These are phyloP conservation scores for Gallinago media DNA, from an alignment of 2,113 vertebrate species.

Conservation along the genomic window DNA sequence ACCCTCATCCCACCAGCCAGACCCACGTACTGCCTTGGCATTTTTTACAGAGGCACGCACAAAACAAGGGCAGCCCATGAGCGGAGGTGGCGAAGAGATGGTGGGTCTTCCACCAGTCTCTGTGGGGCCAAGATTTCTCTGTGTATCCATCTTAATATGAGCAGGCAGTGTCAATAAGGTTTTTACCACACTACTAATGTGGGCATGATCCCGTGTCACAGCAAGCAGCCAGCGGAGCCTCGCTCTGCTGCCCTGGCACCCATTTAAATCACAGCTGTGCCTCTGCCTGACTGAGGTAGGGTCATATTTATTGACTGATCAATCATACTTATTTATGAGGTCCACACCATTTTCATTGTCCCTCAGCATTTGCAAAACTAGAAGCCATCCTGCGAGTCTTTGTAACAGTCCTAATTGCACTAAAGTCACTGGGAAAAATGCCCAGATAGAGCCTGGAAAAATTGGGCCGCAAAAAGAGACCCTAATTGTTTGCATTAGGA, in stretches of 20 bases:
- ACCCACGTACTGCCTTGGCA: accelerated
- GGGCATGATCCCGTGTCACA: neutral
- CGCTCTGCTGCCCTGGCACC: neutral
- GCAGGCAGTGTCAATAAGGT: neutral
- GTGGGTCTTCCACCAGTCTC: neutral
- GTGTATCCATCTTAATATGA: neutral
- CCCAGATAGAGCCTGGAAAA: neutral
- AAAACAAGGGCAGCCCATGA: accelerated
- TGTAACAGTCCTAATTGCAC: neutral
- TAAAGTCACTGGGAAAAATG: neutral
- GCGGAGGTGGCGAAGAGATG: neutral
- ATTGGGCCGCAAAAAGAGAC: neutral
- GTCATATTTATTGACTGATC: neutral
- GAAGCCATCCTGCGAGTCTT: neutral
- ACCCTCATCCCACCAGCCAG: neutral
- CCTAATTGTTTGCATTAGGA: neutral
- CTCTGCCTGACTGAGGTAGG: neutral
- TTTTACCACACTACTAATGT: neutral
- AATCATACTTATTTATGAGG: neutral
- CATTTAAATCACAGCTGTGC: neutral
- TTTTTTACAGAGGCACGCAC: neutral
- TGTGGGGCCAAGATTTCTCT: neutral
- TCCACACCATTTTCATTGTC: neutral
- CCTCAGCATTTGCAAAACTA: neutral
- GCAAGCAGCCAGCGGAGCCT: neutral